Conservation (phyloP, 2,113 vertebrate genomes). For the Ctenomys sociabilis region DNA sequence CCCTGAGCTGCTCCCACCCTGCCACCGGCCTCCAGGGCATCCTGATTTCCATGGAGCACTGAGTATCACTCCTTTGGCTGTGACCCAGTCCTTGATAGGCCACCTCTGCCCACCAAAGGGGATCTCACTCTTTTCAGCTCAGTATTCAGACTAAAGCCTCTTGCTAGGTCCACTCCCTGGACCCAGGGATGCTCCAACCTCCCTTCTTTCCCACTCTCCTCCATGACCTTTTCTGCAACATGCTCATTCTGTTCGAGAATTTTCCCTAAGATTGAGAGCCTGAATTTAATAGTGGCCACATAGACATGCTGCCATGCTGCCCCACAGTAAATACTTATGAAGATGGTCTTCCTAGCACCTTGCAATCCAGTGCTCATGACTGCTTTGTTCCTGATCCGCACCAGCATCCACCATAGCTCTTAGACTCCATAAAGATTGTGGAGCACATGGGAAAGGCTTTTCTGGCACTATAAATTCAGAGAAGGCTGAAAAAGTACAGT, state of each 20-base stretch:
- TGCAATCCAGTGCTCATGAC: too few species aligned
- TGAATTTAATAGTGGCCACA: neutral
- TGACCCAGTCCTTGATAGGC: neutral
- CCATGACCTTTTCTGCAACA: neutral
- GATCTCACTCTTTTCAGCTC: neutral
- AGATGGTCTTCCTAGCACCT: neutral
- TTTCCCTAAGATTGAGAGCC: neutral
- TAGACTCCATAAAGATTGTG: too few species aligned
- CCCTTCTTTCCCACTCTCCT: too few species aligned
- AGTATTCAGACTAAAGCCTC: neutral
- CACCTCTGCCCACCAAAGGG: accelerated
- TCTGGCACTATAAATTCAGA: neutral
- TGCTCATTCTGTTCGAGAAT: neutral
- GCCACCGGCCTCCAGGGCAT: neutral
- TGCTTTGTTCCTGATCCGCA: neutral
- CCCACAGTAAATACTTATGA: too few species aligned
- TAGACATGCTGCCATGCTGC: neutral
- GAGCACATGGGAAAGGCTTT: neutral
- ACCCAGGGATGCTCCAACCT: neutral
- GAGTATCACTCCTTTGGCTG: accelerated
- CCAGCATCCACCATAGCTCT: accelerated
- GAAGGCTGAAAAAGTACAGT: accelerated
- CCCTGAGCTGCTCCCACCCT: neutral
- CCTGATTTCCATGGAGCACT: too few species aligned
- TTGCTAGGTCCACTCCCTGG: accelerated